Evolutionary conservation across 2,113 vertebrate genomes (phyloP).

Genomic region (Propithecus coquereli): DNA sequence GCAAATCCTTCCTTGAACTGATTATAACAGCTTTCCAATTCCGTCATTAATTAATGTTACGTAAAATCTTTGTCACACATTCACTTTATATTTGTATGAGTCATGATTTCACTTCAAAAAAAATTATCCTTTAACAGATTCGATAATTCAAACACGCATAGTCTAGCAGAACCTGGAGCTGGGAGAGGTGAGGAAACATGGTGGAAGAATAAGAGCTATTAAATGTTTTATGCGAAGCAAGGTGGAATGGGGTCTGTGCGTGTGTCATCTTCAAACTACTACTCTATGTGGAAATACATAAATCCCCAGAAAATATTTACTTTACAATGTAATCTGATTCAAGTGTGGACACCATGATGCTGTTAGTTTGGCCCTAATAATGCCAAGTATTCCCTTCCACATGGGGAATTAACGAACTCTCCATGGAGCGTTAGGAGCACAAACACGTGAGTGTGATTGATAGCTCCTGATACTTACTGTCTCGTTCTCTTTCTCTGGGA

Average conservation of each 20-base stretch:
- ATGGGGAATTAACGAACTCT: not conserved
- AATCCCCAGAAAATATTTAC: not conserved
- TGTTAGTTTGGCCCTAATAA: not conserved
- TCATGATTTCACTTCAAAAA: not conserved
- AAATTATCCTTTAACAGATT: not conserved
- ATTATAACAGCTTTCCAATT: not conserved
- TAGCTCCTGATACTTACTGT: fast-evolving
- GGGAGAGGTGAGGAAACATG: not conserved
- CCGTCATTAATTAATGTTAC: not conserved
- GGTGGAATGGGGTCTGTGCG: not conserved
- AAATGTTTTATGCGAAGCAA: not conserved
- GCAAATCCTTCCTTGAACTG: not conserved
- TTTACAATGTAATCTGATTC: not conserved
- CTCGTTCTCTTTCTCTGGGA: not conserved
- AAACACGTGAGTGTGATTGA: not conserved
- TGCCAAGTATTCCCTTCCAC: not conserved
- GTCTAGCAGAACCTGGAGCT: not conserved
- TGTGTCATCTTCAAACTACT: not conserved
- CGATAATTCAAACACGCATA: not conserved
- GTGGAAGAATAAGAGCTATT: not conserved
- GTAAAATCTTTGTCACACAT: not conserved
- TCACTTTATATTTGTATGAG: not conserved
- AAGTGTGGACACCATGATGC: not conserved
- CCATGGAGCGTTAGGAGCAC: fast-evolving
- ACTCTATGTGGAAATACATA: not conserved